Evolutionary conservation across 2,113 vertebrate genomes (phyloP), one percentile per base, ranked within the genome.

Genomic region (Dipodomys ordii): DNA sequence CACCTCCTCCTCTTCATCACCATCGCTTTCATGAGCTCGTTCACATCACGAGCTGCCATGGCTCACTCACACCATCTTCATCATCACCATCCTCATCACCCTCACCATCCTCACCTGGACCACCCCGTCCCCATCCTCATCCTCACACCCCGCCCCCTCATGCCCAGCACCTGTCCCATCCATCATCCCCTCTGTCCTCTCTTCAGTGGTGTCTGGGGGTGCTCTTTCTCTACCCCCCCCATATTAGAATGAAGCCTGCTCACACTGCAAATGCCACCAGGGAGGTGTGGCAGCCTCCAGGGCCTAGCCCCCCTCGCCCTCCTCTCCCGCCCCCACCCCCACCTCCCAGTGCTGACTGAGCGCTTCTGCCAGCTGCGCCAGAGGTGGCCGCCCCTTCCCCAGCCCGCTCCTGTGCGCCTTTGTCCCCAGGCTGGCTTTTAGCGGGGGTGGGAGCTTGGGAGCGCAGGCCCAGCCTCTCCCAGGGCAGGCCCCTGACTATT

Each of bases 401-500:
- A 23, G 72, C 74, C 76, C 35, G 18, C 39, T 39, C 39, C 39
- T 39, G 39, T 12, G 49, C 72, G 20, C 4, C 57, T 62, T 11
- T 49, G 46, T 64, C 64, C 65, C 44, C 76, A 25, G 39, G n/a
- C 77, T 67, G 64, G 64, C 87, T 69, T 32, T 64, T 57, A 46
- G 10, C 3, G 15, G 32, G 74, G 64, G 30, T 6, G 25, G n/a
- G 60, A 9, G 28, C 53, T 71, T 84, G 87, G 27, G 95, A 39
- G 39, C 39, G 39, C 39, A 39, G 39, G 87, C 94, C 81, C 7
- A 96, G 82, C 32, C 71, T 28, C 87, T 80, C 88, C 74, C 94
- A 90, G 89, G 71, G 94, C 83, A 18, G 88, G 65, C 86, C 90
- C 49, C 93, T 3, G 74, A 84, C 93, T 91, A 23, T 32, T 77